These are phyloP conservation scores for Plebejus melissa DNA, from an alignment of 2,888 invertebrate genomes.

Conservation along the genomic window DNA sequence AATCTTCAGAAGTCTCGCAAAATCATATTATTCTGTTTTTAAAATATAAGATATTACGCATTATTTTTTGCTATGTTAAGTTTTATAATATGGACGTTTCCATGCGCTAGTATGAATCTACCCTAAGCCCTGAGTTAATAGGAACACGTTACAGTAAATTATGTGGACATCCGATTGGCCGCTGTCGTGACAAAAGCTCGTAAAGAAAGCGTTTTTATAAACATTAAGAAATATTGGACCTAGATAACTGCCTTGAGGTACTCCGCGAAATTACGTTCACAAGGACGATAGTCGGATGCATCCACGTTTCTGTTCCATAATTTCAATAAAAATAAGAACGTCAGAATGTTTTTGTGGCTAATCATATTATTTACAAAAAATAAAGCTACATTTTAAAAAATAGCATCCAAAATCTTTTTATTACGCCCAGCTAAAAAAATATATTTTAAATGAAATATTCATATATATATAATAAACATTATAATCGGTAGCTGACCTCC, in stretches of 20 bases:
- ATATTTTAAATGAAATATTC: too few relatives aligned
- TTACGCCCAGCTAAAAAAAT: too few relatives aligned
- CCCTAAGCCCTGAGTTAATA: constrained; percentile 56
- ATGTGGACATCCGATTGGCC: constrained; percentile 70
- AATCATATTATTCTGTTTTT: too few relatives aligned
- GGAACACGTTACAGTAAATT: constrained; percentile 70
- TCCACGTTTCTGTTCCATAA: neutral
- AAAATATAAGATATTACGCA: too few relatives aligned
- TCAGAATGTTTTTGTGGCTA: neutral
- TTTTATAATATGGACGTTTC: too few relatives aligned
- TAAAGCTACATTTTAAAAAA: too few relatives aligned
- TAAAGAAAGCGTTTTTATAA: constrained; percentile 65
- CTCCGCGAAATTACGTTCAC: constrained; percentile 36
- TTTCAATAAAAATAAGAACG: neutral
- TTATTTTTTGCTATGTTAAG: too few relatives aligned
- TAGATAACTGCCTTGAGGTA: constrained; percentile 53
- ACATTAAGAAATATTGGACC: constrained; percentile 59
- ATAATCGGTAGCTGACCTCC: too few relatives aligned
- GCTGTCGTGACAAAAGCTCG: constrained; percentile 71
- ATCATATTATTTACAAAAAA: too few relatives aligned
- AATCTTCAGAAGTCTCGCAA: too few relatives aligned
- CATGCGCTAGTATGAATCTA: constrained; percentile 14
- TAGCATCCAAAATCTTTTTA: too few relatives aligned
- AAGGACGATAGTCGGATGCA: neutral
- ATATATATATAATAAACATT: too few relatives aligned